phyloP scores from a whole-genome alignment of 2,113 vertebrate species.

The Lipophrys pholis region DNA sequence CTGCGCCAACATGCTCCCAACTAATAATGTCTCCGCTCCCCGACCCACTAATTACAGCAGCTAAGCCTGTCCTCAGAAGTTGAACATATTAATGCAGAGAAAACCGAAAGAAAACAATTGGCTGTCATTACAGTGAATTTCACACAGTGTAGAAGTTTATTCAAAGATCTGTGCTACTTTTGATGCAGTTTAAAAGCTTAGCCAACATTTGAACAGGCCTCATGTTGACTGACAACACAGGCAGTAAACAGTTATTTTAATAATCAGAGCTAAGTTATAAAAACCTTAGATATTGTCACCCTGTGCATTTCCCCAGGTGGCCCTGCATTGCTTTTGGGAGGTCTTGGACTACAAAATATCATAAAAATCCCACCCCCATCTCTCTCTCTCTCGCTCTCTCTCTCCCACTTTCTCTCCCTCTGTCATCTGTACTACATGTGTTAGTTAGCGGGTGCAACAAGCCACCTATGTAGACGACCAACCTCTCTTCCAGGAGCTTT shows the following conservation, averaged over 20 bases:
- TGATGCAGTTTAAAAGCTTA: conserved; percentile 17
- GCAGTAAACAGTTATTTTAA: conserved; percentile 2
- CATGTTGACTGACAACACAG: neutral
- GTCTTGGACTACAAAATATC: conserved; percentile 40
- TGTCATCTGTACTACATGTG: conserved; percentile 76
- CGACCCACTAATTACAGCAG: conserved; percentile 62
- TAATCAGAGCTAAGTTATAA: conserved; percentile 2
- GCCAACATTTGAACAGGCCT: neutral
- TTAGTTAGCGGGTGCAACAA: conserved; percentile 53
- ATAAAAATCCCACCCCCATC: conserved; percentile 46
- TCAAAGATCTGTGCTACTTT: conserved; percentile 24
- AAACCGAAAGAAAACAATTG: conserved; percentile 50
- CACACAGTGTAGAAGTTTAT: conserved; percentile 34
- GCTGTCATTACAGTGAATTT: conserved; percentile 33
- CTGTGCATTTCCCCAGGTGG: conserved; percentile 58
- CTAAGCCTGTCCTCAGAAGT: conserved; percentile 39
- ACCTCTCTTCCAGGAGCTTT: conserved; percentile 49
- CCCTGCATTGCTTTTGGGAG: conserved; percentile 48
- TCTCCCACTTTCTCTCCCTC: conserved; percentile 18
- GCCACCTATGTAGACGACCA: conserved; percentile 74
- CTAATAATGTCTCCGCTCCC: conserved; percentile 53
- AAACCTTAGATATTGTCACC: conserved; percentile 36
- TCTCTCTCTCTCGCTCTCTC: conserved; percentile 22
- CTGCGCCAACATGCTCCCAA: conserved; percentile 39
- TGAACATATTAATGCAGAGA: conserved; percentile 61